phyloP scores from a whole-genome alignment of 1,140 invertebrate genomes.

The Drosophila setifemur region DNA sequence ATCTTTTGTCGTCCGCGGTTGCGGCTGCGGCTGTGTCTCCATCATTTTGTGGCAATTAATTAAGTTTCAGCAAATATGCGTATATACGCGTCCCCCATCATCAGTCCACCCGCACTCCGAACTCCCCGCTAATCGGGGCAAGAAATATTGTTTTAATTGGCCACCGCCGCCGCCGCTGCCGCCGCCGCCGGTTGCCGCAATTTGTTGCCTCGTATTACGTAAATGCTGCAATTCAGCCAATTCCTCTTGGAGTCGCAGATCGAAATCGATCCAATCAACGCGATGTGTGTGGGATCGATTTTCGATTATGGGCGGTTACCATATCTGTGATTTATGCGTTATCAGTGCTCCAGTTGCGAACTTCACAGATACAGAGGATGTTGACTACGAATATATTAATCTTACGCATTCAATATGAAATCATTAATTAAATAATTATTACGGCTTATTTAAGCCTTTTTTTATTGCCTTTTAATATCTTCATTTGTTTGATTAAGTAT shows the following conservation, averaged over 20 bases:
- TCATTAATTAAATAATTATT: not conserved
- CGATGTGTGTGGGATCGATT: conserved; percentile 24
- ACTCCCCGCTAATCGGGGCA: not conserved
- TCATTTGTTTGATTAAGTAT: not conserved
- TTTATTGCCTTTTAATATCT: not conserved
- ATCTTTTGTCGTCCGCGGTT: conserved; percentile 36
- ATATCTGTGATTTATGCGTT: conserved; percentile 16
- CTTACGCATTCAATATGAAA: not conserved
- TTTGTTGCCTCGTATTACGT: conserved; percentile 33
- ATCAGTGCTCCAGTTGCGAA: conserved; percentile 27
- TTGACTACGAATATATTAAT: conserved; percentile 28
- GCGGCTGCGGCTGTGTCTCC: conserved; percentile 36
- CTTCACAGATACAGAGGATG: not conserved
- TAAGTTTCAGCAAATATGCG: conserved; percentile 35
- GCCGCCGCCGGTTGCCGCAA: conserved; percentile 20
- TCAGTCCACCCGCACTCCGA: conserved; percentile 7
- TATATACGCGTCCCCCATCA: conserved; percentile 35
- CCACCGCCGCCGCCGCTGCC: no score
- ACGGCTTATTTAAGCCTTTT: not conserved
- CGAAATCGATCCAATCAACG: conserved; percentile 9
- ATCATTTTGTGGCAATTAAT: conserved; percentile 40
- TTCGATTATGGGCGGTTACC: conserved; percentile 26
- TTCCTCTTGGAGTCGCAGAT: not conserved
- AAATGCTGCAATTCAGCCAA: conserved; percentile 5
- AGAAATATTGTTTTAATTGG: conserved; percentile 42